Conservation (phyloP, 2,797 vertebrate genomes). For the Characodon lateralis region DNA sequence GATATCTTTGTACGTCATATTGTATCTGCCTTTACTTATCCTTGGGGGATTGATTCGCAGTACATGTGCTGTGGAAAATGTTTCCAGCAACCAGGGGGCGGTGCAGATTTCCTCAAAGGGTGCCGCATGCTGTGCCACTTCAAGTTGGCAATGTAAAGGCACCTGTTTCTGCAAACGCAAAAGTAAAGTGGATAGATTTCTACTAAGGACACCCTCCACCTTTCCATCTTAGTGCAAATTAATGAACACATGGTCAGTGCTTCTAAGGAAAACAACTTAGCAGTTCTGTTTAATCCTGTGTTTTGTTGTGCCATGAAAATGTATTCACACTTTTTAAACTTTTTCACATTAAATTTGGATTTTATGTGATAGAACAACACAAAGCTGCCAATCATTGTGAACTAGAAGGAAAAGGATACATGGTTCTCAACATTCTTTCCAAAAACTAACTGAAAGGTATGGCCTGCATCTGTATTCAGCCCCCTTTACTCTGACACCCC, state of each 20-base stretch:
- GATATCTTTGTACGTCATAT: slow-evolving; percentile 19
- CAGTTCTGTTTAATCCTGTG: not conserved
- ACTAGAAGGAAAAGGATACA: not conserved
- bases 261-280: not conserved
- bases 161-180: slow-evolving; percentile 24
- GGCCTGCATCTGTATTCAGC: not conserved
- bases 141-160: slow-evolving; percentile 14
- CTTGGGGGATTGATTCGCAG: not conserved
- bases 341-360: not conserved
- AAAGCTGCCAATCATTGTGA: not conserved
- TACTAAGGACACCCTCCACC: slow-evolving; percentile 24
- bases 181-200: slow-evolving; percentile 4
- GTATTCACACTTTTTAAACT: not conserved
- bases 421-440: not conserved
- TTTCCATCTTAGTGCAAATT: slow-evolving; percentile 20
- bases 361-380: not conserved
- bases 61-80: slow-evolving; percentile 42
- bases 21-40: slow-evolving; percentile 9
- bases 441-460: too few species aligned
- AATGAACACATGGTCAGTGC: not conserved
- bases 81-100: slow-evolving; percentile 24
- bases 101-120: not conserved
- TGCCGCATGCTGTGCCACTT: not conserved
- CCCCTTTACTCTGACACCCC: not conserved
- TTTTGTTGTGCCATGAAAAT: not conserved